These are phyloP conservation scores for Druon quercuslanigerum DNA, from an alignment of 1,140 invertebrate genomes.

Conservation along the genomic window DNA sequence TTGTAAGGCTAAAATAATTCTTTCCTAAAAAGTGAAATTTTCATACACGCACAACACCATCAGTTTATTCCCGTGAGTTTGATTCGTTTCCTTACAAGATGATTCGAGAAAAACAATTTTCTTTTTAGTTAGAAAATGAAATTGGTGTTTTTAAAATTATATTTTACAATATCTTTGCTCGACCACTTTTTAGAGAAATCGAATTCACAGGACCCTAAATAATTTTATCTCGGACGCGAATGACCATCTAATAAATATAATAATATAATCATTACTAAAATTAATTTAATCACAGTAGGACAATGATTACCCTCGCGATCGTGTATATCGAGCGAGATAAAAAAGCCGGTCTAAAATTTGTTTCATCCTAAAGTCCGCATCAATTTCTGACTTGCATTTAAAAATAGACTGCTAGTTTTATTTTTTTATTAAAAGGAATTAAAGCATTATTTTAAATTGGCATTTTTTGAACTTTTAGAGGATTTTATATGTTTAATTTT, in stretches of 20 bases:
- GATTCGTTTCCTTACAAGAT: constrained; percentile 6
- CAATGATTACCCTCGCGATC: constrained; percentile 34
- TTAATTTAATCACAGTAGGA: constrained; percentile 45
- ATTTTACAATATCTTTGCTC: not conserved
- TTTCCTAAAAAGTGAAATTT: not conserved
- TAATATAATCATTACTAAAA: constrained; percentile 25
- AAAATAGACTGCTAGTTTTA: not conserved
- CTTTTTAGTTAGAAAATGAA: not conserved
- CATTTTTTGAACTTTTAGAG: too few species aligned
- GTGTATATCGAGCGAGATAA: not conserved
- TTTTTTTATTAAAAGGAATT: too few species aligned
- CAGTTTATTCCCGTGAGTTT: not conserved
- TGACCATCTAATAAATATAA: constrained; percentile 14
- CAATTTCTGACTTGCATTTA: not conserved
- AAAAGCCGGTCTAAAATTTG: not conserved
- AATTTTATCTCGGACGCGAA: constrained; percentile 17
- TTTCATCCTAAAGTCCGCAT: not conserved
- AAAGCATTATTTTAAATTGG: too few species aligned
- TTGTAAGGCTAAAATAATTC: not conserved
- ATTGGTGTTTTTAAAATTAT: not conserved
- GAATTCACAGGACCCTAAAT: constrained; percentile 18
- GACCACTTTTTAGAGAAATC: not conserved
- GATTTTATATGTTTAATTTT: too few species aligned
- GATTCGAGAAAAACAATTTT: not conserved
- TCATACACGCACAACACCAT: constrained; percentile 27